A percentile compares a stretch with the other conserved stretches of the same genome.
Conservation (phyloP, 2,888 invertebrate genomes). For the Drosophila siamana region DNA sequence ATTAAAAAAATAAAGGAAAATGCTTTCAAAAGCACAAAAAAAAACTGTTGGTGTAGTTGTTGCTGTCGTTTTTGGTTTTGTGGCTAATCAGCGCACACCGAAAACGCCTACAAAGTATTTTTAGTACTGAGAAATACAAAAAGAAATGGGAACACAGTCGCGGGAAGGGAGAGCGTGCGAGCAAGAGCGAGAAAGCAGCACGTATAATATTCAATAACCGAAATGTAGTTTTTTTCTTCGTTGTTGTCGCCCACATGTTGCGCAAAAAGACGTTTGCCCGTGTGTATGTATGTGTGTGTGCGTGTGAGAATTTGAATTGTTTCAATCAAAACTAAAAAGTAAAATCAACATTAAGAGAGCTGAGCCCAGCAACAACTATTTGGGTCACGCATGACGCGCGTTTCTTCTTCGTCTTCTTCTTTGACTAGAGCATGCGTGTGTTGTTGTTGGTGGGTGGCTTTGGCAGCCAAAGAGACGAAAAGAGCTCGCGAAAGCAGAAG, state of each 20-base stretch:
- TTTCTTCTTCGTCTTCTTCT: slow-evolving; percentile 27
- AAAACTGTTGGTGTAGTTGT: slow-evolving; percentile 22
- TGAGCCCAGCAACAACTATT: slow-evolving; percentile 40
- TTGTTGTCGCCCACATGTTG: slow-evolving; percentile 49
- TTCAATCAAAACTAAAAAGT: slow-evolving; percentile 12
- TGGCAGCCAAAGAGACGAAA: slow-evolving; percentile 1
- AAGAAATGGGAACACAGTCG: slow-evolving; percentile 42
- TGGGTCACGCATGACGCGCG: slow-evolving; percentile 77
- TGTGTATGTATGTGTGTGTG: neutral
- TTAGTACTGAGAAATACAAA: slow-evolving; percentile 57
- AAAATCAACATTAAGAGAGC: slow-evolving; percentile 8
- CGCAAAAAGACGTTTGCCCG: slow-evolving; percentile 27
- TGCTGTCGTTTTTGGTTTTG: slow-evolving; percentile 32
- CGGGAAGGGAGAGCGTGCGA: neutral
- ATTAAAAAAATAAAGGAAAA: slow-evolving; percentile 49
- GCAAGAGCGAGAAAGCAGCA: slow-evolving; percentile 12
- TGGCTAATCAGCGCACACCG: slow-evolving; percentile 62
- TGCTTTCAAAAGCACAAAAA: slow-evolving; percentile 57
- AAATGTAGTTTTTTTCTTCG: slow-evolving; percentile 7
- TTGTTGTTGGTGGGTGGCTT: slow-evolving; percentile 17
- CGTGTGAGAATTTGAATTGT: slow-evolving; percentile 20
- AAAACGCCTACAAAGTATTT: slow-evolving; percentile 73
- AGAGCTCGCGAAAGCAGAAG: slow-evolving; percentile 50
- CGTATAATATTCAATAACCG: slow-evolving; percentile 16
- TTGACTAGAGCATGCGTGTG: slow-evolving; percentile 46